Evolutionary conservation across 1,140 invertebrate species (phyloP), one percentile per base, ranked within the genome.

Genomic region (Drosophila ercepeae): DNA sequence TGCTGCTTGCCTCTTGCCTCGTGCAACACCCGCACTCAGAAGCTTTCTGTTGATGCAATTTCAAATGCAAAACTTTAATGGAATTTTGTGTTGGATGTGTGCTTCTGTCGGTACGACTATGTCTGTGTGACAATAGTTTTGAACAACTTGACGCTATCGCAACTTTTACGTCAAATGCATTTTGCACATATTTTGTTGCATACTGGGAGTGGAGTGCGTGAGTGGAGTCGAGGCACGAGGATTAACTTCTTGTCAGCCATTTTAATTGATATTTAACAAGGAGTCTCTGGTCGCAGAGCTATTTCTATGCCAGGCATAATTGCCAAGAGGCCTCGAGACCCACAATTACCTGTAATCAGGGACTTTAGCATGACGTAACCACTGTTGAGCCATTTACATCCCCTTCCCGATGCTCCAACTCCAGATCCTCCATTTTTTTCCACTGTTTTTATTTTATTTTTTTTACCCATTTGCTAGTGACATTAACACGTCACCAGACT

Each of bases 231-330:
- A 23, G 21, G 21, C n/a, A 32, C 41, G 7, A 51, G 29, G 8
- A 34, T 32, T 45, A 74, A 51, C 60, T 42, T 36, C 32, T 45
- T 39, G 70, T 53, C 41, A 60, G 44, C 44, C 50, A 42, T 70
- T 84, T 65, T 86, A 84, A 84, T 86, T 86, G 79, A 86, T 86
- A 84, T 86, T 86, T 81, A 86, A 84, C 75, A 73, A 81, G 64
- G 60, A 27, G 54, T 69, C 55, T 53, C 69, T 21, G 21, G 57
- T 23, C 60, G 60, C 60, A 44, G 3, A 49, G 50, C 21, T 36
- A 63, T 49, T 73, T 53, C 49, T 67, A 54, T 53, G 60, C 21
- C 8, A 25, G 36, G 50, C 61, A 21, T 84, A 84, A 81, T 84
- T 84, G 67, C 59, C 58, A 34, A 16, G 57, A 72, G 58, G 60